Conservation (phyloP, 2,113 vertebrate species). For the Chroicocephalus ridibundus region DNA sequence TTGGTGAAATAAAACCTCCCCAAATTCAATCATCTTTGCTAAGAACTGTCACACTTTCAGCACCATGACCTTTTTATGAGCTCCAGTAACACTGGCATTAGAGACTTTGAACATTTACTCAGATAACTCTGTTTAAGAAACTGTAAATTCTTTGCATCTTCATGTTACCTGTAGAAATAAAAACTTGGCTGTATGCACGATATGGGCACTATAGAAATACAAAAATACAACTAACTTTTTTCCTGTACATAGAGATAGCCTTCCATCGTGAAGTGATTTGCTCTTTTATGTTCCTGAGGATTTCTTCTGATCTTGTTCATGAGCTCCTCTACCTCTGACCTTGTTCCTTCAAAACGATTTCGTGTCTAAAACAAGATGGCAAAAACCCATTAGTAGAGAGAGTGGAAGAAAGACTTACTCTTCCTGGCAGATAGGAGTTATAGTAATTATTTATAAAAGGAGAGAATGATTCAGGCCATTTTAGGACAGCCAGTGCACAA, state of each 20-base stretch:
- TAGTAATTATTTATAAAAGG: not conserved
- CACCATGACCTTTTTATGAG: not conserved
- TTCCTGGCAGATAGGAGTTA: not conserved
- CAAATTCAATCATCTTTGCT: not conserved
- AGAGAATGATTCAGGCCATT: not conserved
- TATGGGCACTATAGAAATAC: not conserved
- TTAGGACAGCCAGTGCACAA: not conserved
- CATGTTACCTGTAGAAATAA: not conserved
- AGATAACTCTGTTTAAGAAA: not conserved
- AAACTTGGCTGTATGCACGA: not conserved
- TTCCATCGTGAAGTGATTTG: constrained; percentile 89
- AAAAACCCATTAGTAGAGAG: not conserved
- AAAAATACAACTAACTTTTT: constrained; percentile 82
- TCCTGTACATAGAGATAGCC: constrained; percentile 97
- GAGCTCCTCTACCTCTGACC: constrained; percentile 92
- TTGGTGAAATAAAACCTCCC: not conserved
- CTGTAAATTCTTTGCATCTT: not conserved
- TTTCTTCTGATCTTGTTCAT: constrained; percentile 91
- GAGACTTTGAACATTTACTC: not conserved
- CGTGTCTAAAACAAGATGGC: constrained; percentile 78
- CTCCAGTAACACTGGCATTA: not conserved
- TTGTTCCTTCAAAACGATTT: constrained; percentile 92
- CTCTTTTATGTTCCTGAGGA: constrained; percentile 91
- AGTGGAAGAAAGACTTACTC: not conserved
- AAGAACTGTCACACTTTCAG: not conserved